Evolutionary conservation across 1,140 invertebrate species (phyloP).

Genomic region (Thereuonema tuberculata): DNA sequence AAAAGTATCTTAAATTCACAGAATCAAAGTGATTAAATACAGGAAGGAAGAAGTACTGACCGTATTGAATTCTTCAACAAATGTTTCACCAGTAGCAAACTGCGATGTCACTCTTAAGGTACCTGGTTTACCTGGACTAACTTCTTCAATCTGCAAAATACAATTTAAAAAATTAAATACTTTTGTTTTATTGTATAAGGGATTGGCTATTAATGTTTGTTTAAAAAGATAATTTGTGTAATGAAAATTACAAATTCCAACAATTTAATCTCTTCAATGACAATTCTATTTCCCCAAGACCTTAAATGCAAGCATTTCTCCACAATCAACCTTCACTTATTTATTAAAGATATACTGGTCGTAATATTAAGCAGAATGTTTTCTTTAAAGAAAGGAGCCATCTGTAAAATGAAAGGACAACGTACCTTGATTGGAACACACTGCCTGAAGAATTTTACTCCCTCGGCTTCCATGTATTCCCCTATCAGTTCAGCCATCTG

Average conservation of each 20-base stretch:
- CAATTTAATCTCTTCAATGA: background rate
- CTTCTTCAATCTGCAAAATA: conserved; percentile 29
- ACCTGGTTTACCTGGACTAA: conserved; percentile 24
- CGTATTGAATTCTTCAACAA: conserved; percentile 36
- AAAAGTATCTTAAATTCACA: too few relatives aligned
- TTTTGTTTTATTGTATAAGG: background rate
- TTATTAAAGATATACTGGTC: background rate
- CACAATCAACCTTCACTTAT: background rate
- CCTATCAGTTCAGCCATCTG: conserved; percentile 82
- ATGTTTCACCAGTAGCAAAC: conserved; percentile 25
- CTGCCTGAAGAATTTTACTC: conserved; percentile 66
- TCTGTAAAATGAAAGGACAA: too few relatives aligned
- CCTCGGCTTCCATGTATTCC: conserved; percentile 66
- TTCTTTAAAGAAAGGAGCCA: too few relatives aligned
- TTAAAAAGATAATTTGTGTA: conserved; percentile 32
- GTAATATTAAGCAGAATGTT: background rate
- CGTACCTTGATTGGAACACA: conserved; percentile 62
- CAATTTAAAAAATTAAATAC: background rate
- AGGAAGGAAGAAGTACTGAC: too few relatives aligned
- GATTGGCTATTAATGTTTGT: background rate
- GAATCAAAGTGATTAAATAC: too few relatives aligned
- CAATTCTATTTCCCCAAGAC: background rate
- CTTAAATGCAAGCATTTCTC: too few relatives aligned
- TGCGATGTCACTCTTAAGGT: conserved; percentile 28
- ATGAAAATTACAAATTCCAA: background rate